Conservation (phyloP, 2,113 vertebrate species). For the Gymnorhina tibicen region DNA sequence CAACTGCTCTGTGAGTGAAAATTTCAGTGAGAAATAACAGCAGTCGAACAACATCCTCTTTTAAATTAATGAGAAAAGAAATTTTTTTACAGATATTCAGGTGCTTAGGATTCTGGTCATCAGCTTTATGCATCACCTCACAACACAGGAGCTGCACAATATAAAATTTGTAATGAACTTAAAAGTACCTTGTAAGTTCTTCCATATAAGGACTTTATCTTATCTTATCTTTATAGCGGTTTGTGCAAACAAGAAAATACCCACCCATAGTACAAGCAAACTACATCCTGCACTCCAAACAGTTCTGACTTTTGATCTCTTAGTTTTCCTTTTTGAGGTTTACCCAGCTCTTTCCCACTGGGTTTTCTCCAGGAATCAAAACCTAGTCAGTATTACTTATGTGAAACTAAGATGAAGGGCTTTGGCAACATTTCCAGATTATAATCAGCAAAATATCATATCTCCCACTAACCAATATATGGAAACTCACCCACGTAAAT, state of each 20-base stretch:
- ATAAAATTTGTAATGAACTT: neutral
- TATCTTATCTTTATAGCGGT: neutral
- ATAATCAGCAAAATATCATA: slow-evolving; percentile 62
- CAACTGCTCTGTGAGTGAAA: neutral
- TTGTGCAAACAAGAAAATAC: neutral
- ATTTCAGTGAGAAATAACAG: neutral
- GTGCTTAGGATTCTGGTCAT: neutral
- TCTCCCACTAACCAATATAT: slow-evolving; percentile 59
- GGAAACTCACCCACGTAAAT: slow-evolving; percentile 54
- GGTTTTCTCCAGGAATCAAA: slow-evolving; percentile 18
- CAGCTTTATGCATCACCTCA: neutral
- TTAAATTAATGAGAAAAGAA: neutral
- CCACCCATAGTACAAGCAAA: neutral
- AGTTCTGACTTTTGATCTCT: neutral
- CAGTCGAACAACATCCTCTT: neutral
- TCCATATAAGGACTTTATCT: neutral
- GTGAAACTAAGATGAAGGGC: slow-evolving; percentile 25
- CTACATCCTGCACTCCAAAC: neutral
- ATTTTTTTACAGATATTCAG: neutral
- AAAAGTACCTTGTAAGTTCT: neutral
- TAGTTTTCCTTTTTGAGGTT: neutral
- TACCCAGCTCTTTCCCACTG: neutral
- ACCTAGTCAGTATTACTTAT: neutral
- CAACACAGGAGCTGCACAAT: neutral
- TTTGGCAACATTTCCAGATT: slow-evolving; percentile 46